A percentile compares a stretch with the other conserved stretches of the same genome.
These are phyloP conservation scores for Mixornis gularis DNA, from an alignment of 2,113 vertebrate genomes.

Conservation along the genomic window DNA sequence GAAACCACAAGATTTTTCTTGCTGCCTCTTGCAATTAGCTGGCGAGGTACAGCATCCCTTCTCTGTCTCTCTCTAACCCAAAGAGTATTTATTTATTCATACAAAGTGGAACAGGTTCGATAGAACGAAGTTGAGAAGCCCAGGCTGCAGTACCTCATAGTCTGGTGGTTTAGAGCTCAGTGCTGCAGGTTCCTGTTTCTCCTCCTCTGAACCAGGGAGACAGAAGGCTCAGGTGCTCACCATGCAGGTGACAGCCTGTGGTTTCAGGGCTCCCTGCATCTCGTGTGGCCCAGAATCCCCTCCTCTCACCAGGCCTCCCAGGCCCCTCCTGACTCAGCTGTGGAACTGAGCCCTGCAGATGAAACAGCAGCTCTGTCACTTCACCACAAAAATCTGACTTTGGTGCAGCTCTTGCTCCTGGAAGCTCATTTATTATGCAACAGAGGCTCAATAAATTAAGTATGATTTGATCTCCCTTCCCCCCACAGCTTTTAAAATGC, in stretches of 20 bases:
- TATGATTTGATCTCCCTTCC: neutral
- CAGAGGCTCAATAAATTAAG: neutral
- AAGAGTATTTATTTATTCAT: neutral
- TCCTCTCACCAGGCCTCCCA: fast-evolving
- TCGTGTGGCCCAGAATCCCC: fast-evolving
- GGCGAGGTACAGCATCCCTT: neutral
- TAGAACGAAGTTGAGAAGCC: neutral
- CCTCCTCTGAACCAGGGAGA: neutral
- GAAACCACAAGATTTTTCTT: neutral
- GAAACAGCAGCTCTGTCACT: fast-evolving
- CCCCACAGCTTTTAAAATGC: neutral
- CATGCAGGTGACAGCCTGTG: fast-evolving
- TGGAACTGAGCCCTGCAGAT: neutral
- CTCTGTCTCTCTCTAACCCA: neutral
- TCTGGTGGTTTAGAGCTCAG: fast-evolving
- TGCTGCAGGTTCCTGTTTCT: neutral
- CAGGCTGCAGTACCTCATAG: fast-evolving
- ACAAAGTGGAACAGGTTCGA: neutral
- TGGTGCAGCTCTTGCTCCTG: neutral
- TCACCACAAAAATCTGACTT: neutral
- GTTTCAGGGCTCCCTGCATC: fast-evolving
- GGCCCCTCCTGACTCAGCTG: neutral
- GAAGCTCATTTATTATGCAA: neutral
- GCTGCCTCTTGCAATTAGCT: neutral
- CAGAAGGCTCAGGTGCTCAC: fast-evolving